Evolutionary conservation across 2,797 vertebrate genomes (phyloP).

Genomic region (Sebastes umbrosus): DNA sequence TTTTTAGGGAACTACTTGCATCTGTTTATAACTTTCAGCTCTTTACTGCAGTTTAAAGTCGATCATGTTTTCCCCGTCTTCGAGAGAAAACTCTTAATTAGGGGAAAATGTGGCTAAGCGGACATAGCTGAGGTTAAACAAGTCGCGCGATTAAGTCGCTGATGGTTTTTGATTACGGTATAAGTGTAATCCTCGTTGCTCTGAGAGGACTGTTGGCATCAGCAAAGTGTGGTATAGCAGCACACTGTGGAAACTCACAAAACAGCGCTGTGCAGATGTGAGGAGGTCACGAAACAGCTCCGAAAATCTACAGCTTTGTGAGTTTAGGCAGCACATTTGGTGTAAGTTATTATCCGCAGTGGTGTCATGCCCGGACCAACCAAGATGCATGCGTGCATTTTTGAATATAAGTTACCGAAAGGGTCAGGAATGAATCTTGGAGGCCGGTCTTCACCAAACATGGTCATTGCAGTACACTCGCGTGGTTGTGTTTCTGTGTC

Average conservation of each 20-base stretch:
- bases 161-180: constrained; percentile 20
- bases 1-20: constrained; percentile 4
- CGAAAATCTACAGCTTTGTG: neutral
- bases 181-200: neutral
- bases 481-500: neutral
- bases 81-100: constrained; percentile 14
- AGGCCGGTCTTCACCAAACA: neutral
- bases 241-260: neutral
- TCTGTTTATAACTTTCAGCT: constrained; percentile 17
- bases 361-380: neutral
- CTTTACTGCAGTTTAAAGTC: neutral
- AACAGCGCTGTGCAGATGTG: constrained; percentile 3
- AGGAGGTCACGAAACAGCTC: constrained; percentile 10
- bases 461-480: neutral
- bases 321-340: neutral
- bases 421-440: neutral
- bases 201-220: constrained; percentile 3
- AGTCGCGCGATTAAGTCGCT: constrained; percentile 17
- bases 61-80: constrained; percentile 2
- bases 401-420: neutral
- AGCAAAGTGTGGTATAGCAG: constrained; percentile 3
- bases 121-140: neutral
- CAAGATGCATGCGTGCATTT: neutral
- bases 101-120: constrained; percentile 33
- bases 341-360: neutral